phyloP scores from a whole-genome alignment of 2,888 invertebrate genomes.

The Carabus problematicus region DNA sequence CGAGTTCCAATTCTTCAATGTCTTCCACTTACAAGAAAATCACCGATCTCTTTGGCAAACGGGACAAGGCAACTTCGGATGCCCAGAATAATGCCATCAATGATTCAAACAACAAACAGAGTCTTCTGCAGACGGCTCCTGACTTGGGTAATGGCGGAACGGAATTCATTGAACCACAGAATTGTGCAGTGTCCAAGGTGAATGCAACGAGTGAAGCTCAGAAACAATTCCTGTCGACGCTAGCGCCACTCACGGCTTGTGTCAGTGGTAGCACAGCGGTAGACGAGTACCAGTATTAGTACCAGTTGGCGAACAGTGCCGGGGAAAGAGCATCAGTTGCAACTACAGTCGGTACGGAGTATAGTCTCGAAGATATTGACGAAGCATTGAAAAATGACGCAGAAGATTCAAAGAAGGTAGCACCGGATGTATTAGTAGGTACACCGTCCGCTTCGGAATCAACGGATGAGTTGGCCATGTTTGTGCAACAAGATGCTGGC shows the following conservation, averaged over 20 bases:
- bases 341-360: conserved; percentile 71
- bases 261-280: conserved; percentile 65
- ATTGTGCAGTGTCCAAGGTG: conserved; percentile 57
- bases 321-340: conserved; percentile 69
- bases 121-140: conserved; percentile 61
- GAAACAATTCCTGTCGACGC: conserved; percentile 78
- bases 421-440: conserved; percentile 82
- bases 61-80: conserved; percentile 52
- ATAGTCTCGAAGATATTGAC: conserved; percentile 71
- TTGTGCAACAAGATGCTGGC: conserved; percentile 84
- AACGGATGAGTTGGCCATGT: conserved; percentile 80
- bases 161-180: conserved; percentile 52
- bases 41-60: conserved; percentile 66
- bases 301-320: conserved; percentile 59
- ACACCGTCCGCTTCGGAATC: conserved; percentile 65
- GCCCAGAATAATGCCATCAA: conserved; percentile 50
- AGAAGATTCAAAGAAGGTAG: conserved; percentile 64
- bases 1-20: conserved; percentile 65
- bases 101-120: conserved; percentile 43
- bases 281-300: conserved; percentile 66
- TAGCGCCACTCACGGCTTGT: conserved; percentile 81
- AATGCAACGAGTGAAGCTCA: conserved; percentile 66
- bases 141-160: conserved; percentile 56
- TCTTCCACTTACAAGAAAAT: conserved; percentile 71
- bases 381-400: conserved; percentile 65